These are phyloP conservation scores for Noctua fimbriata DNA, from an alignment of 2,888 invertebrate genomes.

Conservation along the genomic window DNA sequence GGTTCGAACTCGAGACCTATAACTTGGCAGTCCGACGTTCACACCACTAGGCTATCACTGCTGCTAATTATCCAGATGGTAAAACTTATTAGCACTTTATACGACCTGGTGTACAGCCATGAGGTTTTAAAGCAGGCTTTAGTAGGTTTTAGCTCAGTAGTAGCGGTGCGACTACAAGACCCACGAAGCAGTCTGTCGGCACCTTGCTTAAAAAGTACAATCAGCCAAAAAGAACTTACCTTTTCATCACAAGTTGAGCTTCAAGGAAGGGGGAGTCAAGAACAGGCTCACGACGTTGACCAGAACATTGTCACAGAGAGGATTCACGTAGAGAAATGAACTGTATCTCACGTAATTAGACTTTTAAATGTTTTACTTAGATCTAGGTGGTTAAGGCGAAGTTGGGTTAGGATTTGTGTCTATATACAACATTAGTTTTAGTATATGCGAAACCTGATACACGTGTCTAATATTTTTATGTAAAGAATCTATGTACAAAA, in stretches of 20 bases:
- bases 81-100: background rate
- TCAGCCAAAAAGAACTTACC: slow-evolving; percentile 29
- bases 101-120: background rate
- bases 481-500: too few relatives aligned
- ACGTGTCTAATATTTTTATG: too few relatives aligned
- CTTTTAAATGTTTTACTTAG: slow-evolving; percentile 48
- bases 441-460: too few relatives aligned
- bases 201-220: background rate
- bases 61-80: too few relatives aligned
- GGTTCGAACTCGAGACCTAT: too few relatives aligned
- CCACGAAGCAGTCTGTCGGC: background rate
- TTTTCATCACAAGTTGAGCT: background rate
- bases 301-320: slow-evolving; percentile 24
- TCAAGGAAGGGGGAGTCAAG: background rate
- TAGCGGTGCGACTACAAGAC: background rate
- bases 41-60: too few relatives aligned
- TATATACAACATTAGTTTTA: too few relatives aligned
- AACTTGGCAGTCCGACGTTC: too few relatives aligned
- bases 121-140: background rate
- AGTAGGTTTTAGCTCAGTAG: background rate
- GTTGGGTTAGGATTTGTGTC: background rate
- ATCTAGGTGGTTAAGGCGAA: slow-evolving; percentile 35
- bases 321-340: slow-evolving; percentile 23
- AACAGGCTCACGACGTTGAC: background rate
- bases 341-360: slow-evolving; percentile 25